These are phyloP conservation scores for Caerostris darwini DNA, from an alignment of 1,140 invertebrate species.

Conservation along the genomic window DNA sequence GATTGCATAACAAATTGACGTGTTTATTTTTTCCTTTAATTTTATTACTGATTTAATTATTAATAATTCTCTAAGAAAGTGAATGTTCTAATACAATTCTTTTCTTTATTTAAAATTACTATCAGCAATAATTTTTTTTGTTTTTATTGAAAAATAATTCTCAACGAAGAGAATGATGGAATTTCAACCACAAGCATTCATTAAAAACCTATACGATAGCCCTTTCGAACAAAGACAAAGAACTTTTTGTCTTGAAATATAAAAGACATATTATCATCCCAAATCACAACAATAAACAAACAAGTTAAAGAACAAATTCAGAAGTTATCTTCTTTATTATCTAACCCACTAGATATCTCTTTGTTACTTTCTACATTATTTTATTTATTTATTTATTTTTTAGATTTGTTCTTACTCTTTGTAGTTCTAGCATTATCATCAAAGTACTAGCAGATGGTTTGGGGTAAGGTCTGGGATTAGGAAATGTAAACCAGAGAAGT, in stretches of 20 bases:
- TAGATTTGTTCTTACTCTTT: not conserved
- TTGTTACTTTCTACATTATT: not conserved
- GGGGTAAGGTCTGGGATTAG: not conserved
- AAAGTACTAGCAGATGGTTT: conserved; percentile 53
- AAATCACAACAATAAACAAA: not conserved
- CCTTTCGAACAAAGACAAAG: not conserved
- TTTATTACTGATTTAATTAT: no score
- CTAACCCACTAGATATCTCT: not conserved
- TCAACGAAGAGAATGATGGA: no score
- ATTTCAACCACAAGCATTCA: no score
- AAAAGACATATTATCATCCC: not conserved
- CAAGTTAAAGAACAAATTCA: not conserved
- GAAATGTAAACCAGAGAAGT: conserved; percentile 47
- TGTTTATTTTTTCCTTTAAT: no score
- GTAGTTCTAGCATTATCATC: not conserved
- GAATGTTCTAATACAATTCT: no score
- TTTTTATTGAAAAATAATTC: no score
- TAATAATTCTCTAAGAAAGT: no score
- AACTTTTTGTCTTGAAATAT: not conserved
- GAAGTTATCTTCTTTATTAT: conserved; percentile 13
- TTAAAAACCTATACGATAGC: no score
- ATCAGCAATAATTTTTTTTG: no score
- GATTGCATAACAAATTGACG: no score
- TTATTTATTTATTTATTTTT: not conserved
- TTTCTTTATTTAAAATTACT: no score